A percentile compares a stretch with the other conserved stretches of the same genome.
These are phyloP conservation scores for Stomorhina lunata DNA, from an alignment of 2,888 invertebrate genomes.

Conservation along the genomic window DNA sequence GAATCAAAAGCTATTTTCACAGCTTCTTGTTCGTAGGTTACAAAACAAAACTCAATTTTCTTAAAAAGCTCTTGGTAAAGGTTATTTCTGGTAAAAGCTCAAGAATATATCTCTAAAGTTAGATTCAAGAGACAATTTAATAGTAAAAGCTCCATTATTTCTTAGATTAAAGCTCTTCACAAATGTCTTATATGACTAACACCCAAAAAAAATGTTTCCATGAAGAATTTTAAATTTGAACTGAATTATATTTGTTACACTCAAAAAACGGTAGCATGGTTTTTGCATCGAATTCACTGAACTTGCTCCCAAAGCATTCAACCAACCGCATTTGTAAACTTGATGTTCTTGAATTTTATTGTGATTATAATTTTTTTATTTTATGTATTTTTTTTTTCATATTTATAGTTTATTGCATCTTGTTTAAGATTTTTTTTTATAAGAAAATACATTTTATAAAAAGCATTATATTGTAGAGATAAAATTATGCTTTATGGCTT, in stretches of 20 bases:
- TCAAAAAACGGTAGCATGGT: background rate
- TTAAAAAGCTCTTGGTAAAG: too few relatives aligned
- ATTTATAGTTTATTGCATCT: constrained; percentile 48
- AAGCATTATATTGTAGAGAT: constrained; percentile 15
- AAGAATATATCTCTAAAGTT: too few relatives aligned
- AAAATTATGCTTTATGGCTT: constrained; percentile 61
- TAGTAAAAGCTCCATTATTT: too few relatives aligned
- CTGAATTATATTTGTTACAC: background rate
- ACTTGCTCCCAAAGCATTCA: constrained; percentile 62
- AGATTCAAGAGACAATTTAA: too few relatives aligned
- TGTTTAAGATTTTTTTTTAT: background rate
- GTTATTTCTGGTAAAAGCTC: too few relatives aligned
- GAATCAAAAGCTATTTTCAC: too few relatives aligned
- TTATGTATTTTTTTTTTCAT: constrained; percentile 20
- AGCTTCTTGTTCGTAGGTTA: too few relatives aligned
- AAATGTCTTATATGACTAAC: too few relatives aligned
- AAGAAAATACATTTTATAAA: constrained; percentile 1
- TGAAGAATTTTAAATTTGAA: background rate
- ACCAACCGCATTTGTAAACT: constrained; percentile 61
- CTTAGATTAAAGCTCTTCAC: too few relatives aligned
- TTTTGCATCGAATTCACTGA: constrained; percentile 48
- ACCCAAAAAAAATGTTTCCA: background rate
- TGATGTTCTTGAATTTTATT: constrained; percentile 64
- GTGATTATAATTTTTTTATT: constrained; percentile 47
- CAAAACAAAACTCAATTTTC: too few relatives aligned